phyloP scores from a whole-genome alignment of 2,797 vertebrate species.

The Lepilemur septentrionalis region DNA sequence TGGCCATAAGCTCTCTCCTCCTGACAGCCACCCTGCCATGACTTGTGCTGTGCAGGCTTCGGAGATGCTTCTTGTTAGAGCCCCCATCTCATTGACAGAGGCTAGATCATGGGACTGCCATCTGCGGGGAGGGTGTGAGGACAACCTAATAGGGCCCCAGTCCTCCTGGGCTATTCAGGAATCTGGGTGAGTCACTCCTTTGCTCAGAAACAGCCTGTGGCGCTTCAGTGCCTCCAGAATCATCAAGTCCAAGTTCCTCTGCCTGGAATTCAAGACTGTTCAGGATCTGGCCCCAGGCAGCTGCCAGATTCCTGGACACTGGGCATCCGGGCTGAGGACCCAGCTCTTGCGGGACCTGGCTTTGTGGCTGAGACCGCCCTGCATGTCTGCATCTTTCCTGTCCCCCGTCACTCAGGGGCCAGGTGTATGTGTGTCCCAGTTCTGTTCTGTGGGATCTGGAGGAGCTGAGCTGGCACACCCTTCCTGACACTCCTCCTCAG shows the following conservation, averaged over 20 bases:
- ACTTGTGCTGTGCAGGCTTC: neutral
- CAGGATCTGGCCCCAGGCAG: too few relatives aligned
- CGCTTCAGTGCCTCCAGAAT: neutral
- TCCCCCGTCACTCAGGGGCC: neutral
- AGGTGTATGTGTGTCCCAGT: accelerated
- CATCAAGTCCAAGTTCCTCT: neutral
- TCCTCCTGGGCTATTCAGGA: neutral
- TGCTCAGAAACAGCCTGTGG: neutral
- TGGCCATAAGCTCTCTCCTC: neutral
- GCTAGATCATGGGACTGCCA: neutral
- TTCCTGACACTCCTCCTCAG: neutral
- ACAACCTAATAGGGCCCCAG: too few relatives aligned
- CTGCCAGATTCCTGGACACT: neutral
- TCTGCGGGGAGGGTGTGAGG: accelerated
- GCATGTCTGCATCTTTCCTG: neutral
- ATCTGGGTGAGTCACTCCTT: neutral
- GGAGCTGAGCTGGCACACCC: accelerated
- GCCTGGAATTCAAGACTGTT: neutral
- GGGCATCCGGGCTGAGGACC: too few relatives aligned
- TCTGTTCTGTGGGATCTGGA: neutral
- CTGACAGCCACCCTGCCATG: neutral
- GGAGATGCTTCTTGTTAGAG: neutral
- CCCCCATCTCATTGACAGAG: neutral
- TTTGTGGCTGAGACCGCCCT: neutral
- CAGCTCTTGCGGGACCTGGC: neutral